phyloP scores from a whole-genome alignment of 1,140 invertebrate genomes.

The Drosophila kurseongensis region DNA sequence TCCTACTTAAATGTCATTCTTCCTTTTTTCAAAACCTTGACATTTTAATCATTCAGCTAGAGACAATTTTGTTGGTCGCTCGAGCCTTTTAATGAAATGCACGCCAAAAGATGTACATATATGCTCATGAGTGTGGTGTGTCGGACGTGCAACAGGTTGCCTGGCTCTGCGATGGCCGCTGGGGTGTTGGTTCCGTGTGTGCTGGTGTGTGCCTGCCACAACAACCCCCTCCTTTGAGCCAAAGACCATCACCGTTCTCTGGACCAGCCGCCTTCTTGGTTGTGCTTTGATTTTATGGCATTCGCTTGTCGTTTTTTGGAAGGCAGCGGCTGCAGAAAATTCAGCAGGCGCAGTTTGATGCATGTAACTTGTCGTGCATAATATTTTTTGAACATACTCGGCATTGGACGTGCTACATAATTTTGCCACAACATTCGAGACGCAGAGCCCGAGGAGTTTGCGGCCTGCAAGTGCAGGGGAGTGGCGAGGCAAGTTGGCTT shows the following conservation, averaged over 20 bases:
- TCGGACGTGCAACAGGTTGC: slow-evolving; percentile 67
- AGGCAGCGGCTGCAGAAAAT: slow-evolving; percentile 9
- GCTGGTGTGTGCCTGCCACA: slow-evolving; percentile 4
- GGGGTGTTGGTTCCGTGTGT: slow-evolving; percentile 16
- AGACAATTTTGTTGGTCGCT: slow-evolving; percentile 26
- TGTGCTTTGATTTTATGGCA: slow-evolving; percentile 69
- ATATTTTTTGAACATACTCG: slow-evolving; percentile 76
- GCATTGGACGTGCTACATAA: slow-evolving; percentile 74
- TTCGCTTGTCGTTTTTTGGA: slow-evolving; percentile 60
- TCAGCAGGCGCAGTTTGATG: slow-evolving; percentile 66
- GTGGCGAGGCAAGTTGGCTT: slow-evolving; percentile 45
- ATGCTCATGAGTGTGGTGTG: slow-evolving; percentile 27
- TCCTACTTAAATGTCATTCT: neutral
- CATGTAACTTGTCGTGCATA: slow-evolving; percentile 74
- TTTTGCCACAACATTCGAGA: slow-evolving; percentile 51
- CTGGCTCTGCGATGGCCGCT: slow-evolving; percentile 31
- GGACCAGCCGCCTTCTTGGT: slow-evolving; percentile 51
- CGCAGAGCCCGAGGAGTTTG: slow-evolving; percentile 18
- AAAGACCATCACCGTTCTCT: slow-evolving; percentile 6
- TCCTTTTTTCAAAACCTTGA: too few relatives aligned
- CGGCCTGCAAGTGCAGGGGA: slow-evolving; percentile 37
- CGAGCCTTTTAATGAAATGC: slow-evolving; percentile 56
- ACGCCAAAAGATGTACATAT: slow-evolving; percentile 50
- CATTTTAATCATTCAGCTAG: neutral
- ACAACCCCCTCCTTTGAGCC: neutral